Base-by-base conservation (phyloP, 2,888 invertebrate genomes). In the Tetragonula carbonaria region DNA sequence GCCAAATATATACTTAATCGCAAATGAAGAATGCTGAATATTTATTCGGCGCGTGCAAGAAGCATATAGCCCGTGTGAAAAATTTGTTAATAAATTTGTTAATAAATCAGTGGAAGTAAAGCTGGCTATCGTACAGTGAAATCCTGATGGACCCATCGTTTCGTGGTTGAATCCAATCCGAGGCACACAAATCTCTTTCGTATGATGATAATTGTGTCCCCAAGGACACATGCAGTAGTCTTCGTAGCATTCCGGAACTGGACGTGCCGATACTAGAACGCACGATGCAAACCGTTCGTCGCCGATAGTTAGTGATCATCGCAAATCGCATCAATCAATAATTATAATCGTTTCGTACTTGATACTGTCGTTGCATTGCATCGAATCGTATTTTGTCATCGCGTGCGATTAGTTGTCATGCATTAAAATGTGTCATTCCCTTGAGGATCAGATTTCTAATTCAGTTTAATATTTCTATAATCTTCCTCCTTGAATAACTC, bases 181-280 rank as follows among this genome's bases (percentile, higher is more conserved):
- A 63, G 95, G 94, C 80, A 92, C 84, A 91, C 95, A 95, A 85
- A 91, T 91, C 88, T 93, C 91, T 88, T 93, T 90, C 79, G 86
- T 86, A 86, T 88, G 90, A 81, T 94, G 90, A 91, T 94, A 95
- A 89, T 93, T 90, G 92, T 94, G 95, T 88, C 95, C 95, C 90
- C 90, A 91, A 57, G 95, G 95, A 91, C 95, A 95, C 91, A 94
- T 92, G 91, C 95, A 95, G 90, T 91, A 90, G 87, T 95, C 93
- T 89, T 95, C 94, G 90, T 93, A 94, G 92, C 95, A 95, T 92
- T 93, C 93, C 75, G 95, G 94, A 85, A 93, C 85, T 82, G 95
- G 95, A 78, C 90, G 92, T 84, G 93, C 91, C 87, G 90, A 91
- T 92, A 93, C 94, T 94, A 93, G 92, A 95, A 94, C 53, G 83